A percentile compares a stretch with the other conserved stretches of the same genome.
phyloP scores from a whole-genome alignment of 2,113 vertebrate genomes.

The Neofelis nebulosa region DNA sequence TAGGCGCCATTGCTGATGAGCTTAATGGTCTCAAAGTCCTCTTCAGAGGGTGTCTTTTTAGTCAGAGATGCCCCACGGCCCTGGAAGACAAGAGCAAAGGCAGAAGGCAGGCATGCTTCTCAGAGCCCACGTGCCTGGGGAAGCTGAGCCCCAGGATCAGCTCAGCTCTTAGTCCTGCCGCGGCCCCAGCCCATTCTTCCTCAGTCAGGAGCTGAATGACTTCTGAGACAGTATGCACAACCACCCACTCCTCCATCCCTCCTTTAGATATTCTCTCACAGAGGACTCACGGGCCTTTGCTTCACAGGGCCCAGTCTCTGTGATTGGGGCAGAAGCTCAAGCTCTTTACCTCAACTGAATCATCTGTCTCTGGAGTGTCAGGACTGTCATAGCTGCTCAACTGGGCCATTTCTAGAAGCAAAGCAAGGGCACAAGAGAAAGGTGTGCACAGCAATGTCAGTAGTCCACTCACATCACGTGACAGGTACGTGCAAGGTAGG shows the following conservation, averaged over 20 bases:
- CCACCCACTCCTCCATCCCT: no score
- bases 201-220: neutral
- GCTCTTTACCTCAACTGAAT: slow-evolving; percentile 91
- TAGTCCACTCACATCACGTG: neutral
- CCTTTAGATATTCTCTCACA: neutral
- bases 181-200: neutral
- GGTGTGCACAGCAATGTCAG: neutral
- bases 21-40: slow-evolving; percentile 98
- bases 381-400: slow-evolving; percentile 97
- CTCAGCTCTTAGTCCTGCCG: neutral
- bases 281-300: neutral
- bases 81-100: slow-evolving; percentile 81
- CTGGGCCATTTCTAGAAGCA: slow-evolving; percentile 95
- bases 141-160: neutral
- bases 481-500: neutral
- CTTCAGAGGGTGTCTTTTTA: slow-evolving; percentile 95
- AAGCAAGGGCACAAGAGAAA: slow-evolving; percentile 66
- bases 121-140: neutral
- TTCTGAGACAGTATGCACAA: neutral
- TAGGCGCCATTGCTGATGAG: slow-evolving; percentile 99
- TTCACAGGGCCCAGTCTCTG: neutral
- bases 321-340: neutral
- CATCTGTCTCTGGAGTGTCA: slow-evolving; percentile 96
- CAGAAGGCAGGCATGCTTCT: neutral
- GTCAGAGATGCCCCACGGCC: slow-evolving; percentile 86